A percentile compares a stretch with the other conserved stretches of the same genome.
Conservation (phyloP, 2,797 vertebrate species). For the Lateolabrax maculatus region DNA sequence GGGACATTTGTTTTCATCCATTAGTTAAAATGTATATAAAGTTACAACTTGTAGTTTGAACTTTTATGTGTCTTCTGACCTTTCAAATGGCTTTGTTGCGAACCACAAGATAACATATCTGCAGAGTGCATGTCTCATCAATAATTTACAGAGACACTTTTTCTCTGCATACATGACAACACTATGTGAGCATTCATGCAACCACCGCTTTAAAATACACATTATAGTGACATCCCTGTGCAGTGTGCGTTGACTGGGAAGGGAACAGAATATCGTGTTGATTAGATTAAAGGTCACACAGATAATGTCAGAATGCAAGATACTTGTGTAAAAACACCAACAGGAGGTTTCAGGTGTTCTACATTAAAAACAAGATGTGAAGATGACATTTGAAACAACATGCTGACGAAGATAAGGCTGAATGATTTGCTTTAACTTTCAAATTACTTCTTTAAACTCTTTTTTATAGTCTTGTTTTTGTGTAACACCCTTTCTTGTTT, state of each 20-base stretch:
- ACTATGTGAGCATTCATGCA: background rate
- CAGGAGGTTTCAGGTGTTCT: background rate
- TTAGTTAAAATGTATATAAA: background rate
- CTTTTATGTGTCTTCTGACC: background rate
- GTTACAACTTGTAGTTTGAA: background rate
- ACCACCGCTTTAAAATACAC: background rate
- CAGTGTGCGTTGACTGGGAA: background rate
- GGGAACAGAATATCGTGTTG: background rate
- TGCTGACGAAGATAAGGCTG: background rate
- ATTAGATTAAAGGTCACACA: conserved; percentile 19
- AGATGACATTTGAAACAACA: background rate
- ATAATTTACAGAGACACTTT: background rate
- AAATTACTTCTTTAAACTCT: background rate
- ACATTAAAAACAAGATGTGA: background rate
- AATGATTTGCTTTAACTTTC: background rate
- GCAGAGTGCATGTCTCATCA: background rate
- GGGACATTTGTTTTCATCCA: background rate
- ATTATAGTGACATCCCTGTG: background rate
- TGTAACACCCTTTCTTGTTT: background rate
- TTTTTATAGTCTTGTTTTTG: conserved; percentile 13
- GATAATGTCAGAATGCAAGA: background rate
- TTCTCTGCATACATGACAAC: background rate
- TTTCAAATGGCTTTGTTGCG: background rate
- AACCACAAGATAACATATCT: background rate
- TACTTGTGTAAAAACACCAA: background rate